Percentiles rank a stretch among this genome's conserved stretches.
Conservation (phyloP, 2,888 invertebrate species). For the Panzeria rudis region DNA sequence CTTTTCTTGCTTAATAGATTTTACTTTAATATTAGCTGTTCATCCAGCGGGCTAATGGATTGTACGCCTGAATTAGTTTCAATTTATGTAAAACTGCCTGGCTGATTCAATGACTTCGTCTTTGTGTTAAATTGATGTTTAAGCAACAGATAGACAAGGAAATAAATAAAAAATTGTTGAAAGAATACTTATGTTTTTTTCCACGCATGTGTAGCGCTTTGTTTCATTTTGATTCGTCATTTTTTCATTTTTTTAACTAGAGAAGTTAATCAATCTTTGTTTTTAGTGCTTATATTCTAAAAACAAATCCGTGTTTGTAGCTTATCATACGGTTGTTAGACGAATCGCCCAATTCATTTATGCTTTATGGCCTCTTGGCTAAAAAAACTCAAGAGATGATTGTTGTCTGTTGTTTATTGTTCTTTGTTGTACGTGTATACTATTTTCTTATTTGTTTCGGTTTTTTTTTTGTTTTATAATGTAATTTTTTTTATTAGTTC, state of each 20-base stretch:
- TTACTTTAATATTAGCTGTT: background rate
- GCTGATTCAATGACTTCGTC: slow-evolving; percentile 1
- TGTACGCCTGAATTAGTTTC: background rate
- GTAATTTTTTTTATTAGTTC: background rate
- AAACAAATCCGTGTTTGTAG: slow-evolving; percentile 40
- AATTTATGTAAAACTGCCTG: slow-evolving; percentile 14
- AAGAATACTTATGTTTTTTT: slow-evolving; percentile 31
- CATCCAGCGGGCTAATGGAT: background rate
- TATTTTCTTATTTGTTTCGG: background rate
- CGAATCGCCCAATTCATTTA: slow-evolving; percentile 54
- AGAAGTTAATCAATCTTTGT: slow-evolving; percentile 45
- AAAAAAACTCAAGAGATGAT: slow-evolving; percentile 8
- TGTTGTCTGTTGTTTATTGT: background rate
- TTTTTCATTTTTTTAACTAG: slow-evolving; percentile 35
- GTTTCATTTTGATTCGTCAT: slow-evolving; percentile 31
- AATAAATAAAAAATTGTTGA: background rate
- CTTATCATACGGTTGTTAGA: slow-evolving; percentile 57
- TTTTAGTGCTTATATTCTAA: slow-evolving; percentile 14
- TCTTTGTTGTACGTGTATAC: background rate
- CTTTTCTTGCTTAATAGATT: background rate
- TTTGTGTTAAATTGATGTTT: slow-evolving; percentile 26
- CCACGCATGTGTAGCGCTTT: slow-evolving; percentile 32
- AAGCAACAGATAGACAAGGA: background rate
- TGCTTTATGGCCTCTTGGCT: slow-evolving; percentile 38
- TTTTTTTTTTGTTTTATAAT: background rate